Conservation (phyloP, 2,797 vertebrate species). For the Chaunax sp. region DNA sequence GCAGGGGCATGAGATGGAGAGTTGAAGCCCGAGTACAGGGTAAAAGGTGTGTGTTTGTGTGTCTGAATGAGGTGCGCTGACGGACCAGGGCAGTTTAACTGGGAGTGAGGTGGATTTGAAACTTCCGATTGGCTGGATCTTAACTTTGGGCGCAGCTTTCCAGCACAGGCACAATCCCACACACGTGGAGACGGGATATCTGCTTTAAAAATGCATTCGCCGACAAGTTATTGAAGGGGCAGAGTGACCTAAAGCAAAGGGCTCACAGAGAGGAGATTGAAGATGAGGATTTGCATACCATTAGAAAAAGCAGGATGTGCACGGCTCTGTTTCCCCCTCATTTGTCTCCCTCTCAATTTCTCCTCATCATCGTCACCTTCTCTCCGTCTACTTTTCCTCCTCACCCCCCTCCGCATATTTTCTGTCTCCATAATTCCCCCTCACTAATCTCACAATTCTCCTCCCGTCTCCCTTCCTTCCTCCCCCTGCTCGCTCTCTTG, state of each 20-base stretch:
- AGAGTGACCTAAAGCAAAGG: constrained; percentile 26
- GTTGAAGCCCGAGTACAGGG: not conserved
- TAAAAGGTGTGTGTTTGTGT: not conserved
- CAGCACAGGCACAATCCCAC: not conserved
- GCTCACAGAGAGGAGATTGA: constrained; percentile 21
- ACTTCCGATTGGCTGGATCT: constrained; percentile 13
- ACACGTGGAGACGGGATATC: not conserved
- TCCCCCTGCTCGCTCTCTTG: constrained; percentile 24
- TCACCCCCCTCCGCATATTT: constrained; percentile 16
- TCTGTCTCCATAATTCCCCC: constrained; percentile 48
- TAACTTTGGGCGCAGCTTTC: too few relatives aligned
- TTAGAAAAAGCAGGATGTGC: constrained; percentile 44
- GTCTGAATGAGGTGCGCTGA: not conserved
- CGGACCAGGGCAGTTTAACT: not conserved
- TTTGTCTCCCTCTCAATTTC: constrained; percentile 39
- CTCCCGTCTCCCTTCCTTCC: constrained; percentile 37
- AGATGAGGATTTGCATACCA: constrained; percentile 45
- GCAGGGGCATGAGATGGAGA: not conserved
- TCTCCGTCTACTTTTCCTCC: constrained; percentile 11
- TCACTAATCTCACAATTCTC: constrained; percentile 48
- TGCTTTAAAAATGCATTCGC: constrained; percentile 18
- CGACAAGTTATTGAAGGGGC: constrained; percentile 18
- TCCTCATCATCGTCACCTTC: constrained; percentile 33
- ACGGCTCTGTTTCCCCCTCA: constrained; percentile 31
- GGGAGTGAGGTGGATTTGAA: not conserved